Conservation (phyloP, 2,797 vertebrate species). For the Onychomys leucogaster region DNA sequence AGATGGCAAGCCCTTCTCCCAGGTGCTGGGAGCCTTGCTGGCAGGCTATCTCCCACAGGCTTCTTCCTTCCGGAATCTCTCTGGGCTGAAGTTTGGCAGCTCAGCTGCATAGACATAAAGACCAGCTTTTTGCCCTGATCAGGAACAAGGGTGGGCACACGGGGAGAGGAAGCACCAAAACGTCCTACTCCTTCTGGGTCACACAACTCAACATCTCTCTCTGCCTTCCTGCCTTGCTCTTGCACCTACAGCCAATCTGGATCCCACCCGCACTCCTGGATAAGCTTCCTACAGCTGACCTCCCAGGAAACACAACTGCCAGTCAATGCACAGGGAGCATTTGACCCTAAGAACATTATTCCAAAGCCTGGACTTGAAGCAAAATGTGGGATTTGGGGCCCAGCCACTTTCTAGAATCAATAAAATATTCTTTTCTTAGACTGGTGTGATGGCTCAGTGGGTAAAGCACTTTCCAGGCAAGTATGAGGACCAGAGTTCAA, state of each 20-base stretch:
- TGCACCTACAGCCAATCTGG: not conserved
- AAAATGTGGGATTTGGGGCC: not conserved
- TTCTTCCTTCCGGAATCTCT: not conserved
- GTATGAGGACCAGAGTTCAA: not conserved
- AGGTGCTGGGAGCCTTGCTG: not conserved
- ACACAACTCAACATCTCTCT: no score
- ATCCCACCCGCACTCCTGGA: not conserved
- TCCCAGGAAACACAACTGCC: not conserved
- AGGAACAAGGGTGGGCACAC: not conserved
- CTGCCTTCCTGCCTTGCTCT: not conserved
- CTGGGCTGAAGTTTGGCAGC: no score
- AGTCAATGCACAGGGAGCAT: rapidly evolving
- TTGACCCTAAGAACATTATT: not conserved
- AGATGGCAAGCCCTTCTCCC: not conserved
- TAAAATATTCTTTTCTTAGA: not conserved
- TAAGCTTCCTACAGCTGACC: not conserved
- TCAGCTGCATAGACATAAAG: no score
- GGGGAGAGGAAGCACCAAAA: rapidly evolving
- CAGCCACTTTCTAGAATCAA: not conserved
- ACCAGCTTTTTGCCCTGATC: not conserved
- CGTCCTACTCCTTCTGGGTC: no score
- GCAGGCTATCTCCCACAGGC: not conserved
- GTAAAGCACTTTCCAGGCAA: not conserved
- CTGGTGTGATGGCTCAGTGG: not conserved
- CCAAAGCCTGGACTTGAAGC: not conserved